A percentile compares a stretch with the other conserved stretches of the same genome.
Conservation (phyloP, 2,797 vertebrate genomes). For the Anguilla anguilla region DNA sequence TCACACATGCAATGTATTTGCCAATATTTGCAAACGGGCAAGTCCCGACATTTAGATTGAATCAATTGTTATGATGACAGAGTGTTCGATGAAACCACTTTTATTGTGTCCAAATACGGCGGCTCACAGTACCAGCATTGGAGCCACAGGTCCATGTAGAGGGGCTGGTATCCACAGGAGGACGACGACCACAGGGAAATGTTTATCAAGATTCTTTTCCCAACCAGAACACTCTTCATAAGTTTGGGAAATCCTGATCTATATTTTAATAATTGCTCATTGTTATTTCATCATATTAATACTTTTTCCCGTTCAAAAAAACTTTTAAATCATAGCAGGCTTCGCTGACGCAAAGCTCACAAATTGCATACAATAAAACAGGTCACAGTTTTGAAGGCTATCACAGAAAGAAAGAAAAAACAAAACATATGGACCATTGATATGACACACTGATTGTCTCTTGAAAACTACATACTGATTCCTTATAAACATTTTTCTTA, state of each 20-base stretch:
- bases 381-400: conserved; percentile 99
- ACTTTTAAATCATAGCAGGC: conserved; percentile 92
- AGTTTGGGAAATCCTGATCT: not conserved
- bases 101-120: conserved; percentile 74
- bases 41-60: conserved; percentile 65
- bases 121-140: conserved; percentile 68
- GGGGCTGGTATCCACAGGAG: conserved; percentile 60
- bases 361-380: conserved; percentile 99
- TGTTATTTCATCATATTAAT: conserved; percentile 31
- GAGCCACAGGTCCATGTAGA: conserved; percentile 71
- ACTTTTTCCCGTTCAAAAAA: conserved; percentile 57
- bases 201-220: conserved; percentile 22
- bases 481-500: conserved; percentile 99
- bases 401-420: conserved; percentile 93
- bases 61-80: conserved; percentile 56
- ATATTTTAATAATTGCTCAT: conserved; percentile 49
- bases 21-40: conserved; percentile 80
- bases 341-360: conserved; percentile 78
- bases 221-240: conserved; percentile 12
- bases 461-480: conserved; percentile 99
- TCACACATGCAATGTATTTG: conserved; percentile 65
- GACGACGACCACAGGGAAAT: conserved; percentile 39
- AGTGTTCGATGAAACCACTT: conserved; percentile 86
- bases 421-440: conserved; percentile 97
- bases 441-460: conserved; percentile 99